Evolutionary conservation across 2,113 vertebrate species (phyloP).

Genomic region (Xerus inauris): DNA sequence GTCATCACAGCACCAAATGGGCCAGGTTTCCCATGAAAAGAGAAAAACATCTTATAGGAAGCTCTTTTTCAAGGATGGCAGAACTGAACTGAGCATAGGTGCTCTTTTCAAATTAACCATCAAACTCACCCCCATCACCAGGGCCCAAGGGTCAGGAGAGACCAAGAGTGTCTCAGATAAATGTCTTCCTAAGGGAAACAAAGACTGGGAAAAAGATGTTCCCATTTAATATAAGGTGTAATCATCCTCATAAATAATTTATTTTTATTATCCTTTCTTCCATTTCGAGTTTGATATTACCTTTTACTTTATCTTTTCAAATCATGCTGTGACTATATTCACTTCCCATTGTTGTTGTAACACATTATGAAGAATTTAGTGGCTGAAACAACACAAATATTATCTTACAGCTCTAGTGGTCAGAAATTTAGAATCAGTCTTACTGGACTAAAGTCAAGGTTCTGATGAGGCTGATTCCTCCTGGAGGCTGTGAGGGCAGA

Average conservation of each 20-base stretch:
- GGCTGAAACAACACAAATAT: background rate
- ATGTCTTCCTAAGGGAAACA: background rate
- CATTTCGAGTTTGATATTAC: background rate
- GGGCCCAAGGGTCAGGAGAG: background rate
- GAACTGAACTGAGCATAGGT: background rate
- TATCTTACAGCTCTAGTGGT: background rate
- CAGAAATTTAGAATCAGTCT: background rate
- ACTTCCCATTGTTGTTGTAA: background rate
- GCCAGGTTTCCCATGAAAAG: background rate
- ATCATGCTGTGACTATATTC: background rate
- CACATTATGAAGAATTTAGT: background rate
- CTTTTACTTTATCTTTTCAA: constrained; percentile 7
- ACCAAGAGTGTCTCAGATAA: background rate
- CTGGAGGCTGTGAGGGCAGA: background rate
- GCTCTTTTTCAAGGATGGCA: background rate
- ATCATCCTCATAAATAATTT: background rate
- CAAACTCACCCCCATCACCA: background rate
- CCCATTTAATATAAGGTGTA: background rate
- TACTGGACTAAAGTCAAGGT: background rate
- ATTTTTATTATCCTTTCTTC: background rate
- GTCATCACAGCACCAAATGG: background rate
- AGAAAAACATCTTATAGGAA: background rate
- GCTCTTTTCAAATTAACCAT: background rate
- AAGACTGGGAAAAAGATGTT: background rate
- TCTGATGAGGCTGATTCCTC: background rate